A percentile compares a stretch with the other conserved stretches of the same genome.
phyloP scores from a whole-genome alignment of 2,888 invertebrate genomes.

The Plebejus melissa region DNA sequence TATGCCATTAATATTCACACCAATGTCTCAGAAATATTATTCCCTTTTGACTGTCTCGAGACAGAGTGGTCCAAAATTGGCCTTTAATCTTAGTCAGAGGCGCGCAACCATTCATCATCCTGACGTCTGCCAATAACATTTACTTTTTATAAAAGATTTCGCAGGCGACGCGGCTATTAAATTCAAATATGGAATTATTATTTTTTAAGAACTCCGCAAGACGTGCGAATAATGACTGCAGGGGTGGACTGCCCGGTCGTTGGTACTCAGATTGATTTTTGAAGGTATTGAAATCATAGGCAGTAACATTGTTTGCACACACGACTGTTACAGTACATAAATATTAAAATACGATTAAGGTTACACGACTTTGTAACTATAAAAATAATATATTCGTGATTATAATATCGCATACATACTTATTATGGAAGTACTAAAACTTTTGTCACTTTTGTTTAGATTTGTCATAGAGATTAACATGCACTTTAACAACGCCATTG shows the following conservation, averaged over 20 bases:
- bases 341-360: too few relatives aligned
- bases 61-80: conserved; percentile 34
- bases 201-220: background rate
- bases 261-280: background rate
- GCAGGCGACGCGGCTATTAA: conserved; percentile 41
- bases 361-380: too few relatives aligned
- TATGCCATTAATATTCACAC: background rate
- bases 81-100: conserved; percentile 41
- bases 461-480: too few relatives aligned
- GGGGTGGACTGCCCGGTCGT: background rate
- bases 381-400: too few relatives aligned
- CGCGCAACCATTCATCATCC: conserved; percentile 54
- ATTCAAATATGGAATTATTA: conserved; percentile 37
- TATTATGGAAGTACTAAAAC: too few relatives aligned
- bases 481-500: too few relatives aligned
- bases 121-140: conserved; percentile 65
- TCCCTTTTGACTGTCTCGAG: conserved; percentile 39
- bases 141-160: conserved; percentile 52
- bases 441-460: too few relatives aligned
- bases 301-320: background rate
- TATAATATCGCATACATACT: too few relatives aligned
- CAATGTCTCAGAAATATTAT: conserved; percentile 33
- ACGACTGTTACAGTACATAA: too few relatives aligned
- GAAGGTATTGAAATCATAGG: background rate
- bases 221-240: background rate